Evolutionary conservation across 2,888 invertebrate genomes (phyloP), one percentile per base, ranked within the genome.

Genomic region (Aethes cnicana): DNA sequence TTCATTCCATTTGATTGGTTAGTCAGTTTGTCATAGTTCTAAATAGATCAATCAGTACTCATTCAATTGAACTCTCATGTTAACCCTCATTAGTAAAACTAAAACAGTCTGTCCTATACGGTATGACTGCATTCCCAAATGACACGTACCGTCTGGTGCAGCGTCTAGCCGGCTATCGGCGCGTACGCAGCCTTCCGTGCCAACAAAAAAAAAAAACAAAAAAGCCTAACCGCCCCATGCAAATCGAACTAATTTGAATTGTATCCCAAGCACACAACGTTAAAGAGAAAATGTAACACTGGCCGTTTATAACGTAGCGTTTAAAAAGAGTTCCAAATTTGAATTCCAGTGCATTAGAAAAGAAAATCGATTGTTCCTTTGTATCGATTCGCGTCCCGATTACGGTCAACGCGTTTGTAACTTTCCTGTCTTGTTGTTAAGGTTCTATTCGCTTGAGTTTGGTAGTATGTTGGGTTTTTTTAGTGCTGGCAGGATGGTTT

Each of bases 101-200:
- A n/a, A n/a, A n/a, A n/a, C n/a, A n/a, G 5, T 9, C 21, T 37
- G 9, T 18, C 16, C 14, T 30, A 39, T 43, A 33, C 37, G 46
- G 52, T 25, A 5, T 21, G 28, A 36, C 39, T 39, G 46, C 52
- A 52, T 52, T 52, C 44, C 39, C 39, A 16, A 32, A 55, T 39
- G 41, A 52, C 44, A 67, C 57, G 54, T 57, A 62, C 57, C 62
- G 84, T 84, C 84, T 85, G 79, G 50, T 69, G 65, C 67, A 64
- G 63, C 68, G 83, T 85, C 85, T 84, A 83, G 81, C 68, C 77
- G 66, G 74, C 74, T 77, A 76, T 76, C 69, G 49, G 68, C 68
- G 72, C 69, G 62, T 67, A 75, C 79, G 76, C 75, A 72, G 63
- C 59, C 69, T 71, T 80, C 73, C 73, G 59, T 63, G 64, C 67